These are phyloP conservation scores for Petrocephalus schoutedeni DNA, from an alignment of 2,797 vertebrate species.

Conservation along the genomic window DNA sequence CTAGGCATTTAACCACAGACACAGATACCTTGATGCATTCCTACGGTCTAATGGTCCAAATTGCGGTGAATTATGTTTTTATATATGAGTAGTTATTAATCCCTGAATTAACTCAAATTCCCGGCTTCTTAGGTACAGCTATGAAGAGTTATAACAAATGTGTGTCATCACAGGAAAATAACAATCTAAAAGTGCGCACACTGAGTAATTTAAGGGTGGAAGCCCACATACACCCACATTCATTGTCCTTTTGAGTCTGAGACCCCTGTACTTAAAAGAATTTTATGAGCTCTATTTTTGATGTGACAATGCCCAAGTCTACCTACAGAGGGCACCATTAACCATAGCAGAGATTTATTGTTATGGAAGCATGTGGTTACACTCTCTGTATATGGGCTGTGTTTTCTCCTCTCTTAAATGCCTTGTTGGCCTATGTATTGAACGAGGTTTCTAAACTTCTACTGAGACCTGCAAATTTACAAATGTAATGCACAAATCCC, in stretches of 20 bases:
- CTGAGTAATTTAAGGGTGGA: not conserved
- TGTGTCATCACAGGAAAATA: not conserved
- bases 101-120: not conserved
- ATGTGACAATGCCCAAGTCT: slow-evolving; percentile 22
- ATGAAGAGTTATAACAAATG: not conserved
- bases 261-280: not conserved
- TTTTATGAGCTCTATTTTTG: not conserved
- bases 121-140: not conserved
- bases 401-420: not conserved
- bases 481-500: not conserved
- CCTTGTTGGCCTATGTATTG: not conserved
- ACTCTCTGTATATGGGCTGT: not conserved
- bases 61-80: not conserved
- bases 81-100: not conserved
- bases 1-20: not conserved
- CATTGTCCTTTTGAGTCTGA: not conserved
- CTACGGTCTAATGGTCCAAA: not conserved
- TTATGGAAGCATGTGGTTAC: slow-evolving; percentile 5
- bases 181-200: not conserved
- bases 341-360: slow-evolving; percentile 49
- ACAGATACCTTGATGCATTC: not conserved
- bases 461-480: not conserved
- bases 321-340: slow-evolving; percentile 54
- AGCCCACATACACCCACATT: not conserved
- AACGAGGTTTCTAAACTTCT: not conserved